These are phyloP conservation scores for Peromyscus nudipes DNA, from an alignment of 2,797 vertebrate genomes.

Conservation along the genomic window DNA sequence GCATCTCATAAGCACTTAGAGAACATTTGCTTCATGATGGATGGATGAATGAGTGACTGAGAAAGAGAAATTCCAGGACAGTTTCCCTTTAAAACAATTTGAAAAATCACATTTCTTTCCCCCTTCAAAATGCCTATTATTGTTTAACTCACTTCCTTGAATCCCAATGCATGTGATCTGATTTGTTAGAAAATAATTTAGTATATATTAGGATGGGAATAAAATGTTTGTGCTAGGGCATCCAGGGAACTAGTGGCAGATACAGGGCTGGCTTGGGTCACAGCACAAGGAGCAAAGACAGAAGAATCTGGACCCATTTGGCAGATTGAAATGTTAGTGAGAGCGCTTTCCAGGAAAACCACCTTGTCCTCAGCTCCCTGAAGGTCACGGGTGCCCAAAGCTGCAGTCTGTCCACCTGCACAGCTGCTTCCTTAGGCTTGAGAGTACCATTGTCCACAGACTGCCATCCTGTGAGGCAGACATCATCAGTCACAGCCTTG, in stretches of 20 bases:
- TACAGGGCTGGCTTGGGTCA: not conserved
- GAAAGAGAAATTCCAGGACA: not conserved
- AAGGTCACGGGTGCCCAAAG: not conserved
- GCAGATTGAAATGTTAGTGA: not conserved
- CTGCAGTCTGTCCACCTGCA: not conserved
- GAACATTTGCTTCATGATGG: not conserved
- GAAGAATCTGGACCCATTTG: not conserved
- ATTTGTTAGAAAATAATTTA: constrained; percentile 25
- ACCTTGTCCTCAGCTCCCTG: not conserved
- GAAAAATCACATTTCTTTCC: not conserved
- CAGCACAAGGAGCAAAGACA: not conserved
- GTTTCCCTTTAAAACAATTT: not conserved
- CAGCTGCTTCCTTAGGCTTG: not conserved
- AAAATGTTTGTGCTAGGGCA: not conserved
- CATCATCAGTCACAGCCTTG: not conserved
- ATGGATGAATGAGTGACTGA: not conserved
- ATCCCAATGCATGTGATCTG: not conserved
- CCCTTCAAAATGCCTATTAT: not conserved
- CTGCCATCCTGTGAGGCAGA: not conserved
- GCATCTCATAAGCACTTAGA: not conserved
- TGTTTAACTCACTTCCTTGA: not conserved
- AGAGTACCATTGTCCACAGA: too few relatives aligned
- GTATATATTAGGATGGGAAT: not conserved
- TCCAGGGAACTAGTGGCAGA: not conserved
- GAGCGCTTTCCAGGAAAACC: not conserved